Evolutionary conservation across 2,888 invertebrate species (phyloP), one percentile per base, ranked within the genome.

Genomic region (Drosophila melanocephala): DNA sequence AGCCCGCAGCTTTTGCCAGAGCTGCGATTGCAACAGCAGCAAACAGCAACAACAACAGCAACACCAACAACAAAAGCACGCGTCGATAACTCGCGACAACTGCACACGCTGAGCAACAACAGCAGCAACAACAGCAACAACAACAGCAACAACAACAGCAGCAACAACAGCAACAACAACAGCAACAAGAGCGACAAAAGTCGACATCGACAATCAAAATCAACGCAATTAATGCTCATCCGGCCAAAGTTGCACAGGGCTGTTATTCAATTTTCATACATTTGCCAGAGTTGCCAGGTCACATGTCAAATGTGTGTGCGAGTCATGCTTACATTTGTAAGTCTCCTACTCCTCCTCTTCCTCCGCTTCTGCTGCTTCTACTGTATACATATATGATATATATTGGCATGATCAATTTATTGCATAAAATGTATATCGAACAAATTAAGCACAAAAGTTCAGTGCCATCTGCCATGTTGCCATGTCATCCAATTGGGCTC

Each of bases 201-300:
- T 58, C 84, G 71, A 58, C 79, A 75, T 69, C 86, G 80, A 76
- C 89, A 76, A 77, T 65, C 89, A 87, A 76, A 90, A 91, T 91
- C 88, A 88, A 91, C 91, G 87, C 88, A 91, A 91, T 88, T 90
- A 88, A 88, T 89, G 91, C 91, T 91, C 87, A 87, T 91, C 91
- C 87, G 91, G 87, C 91, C 57, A 57, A 57, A 72, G 65, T 56
- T 68, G 59, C 19, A 37, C 56, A 56, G 37, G 37, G 56, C n/a
- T 56, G 67, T 52, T 71, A 60, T 26, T 69, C 33, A 63, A 57
- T 75, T 58, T 58, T 37, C 52, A 57, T 61, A 33, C 47, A 39
- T 63, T 66, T 57, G 66, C 35, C 58, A 77, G 78, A 72, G 75
- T 53, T 67, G 76, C 61, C 51, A 53, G 75, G 35, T 63, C 75